Evolutionary conservation across 2,113 vertebrate genomes (phyloP), one percentile per base, ranked within the genome.

Genomic region (Festucalex cinctus): DNA sequence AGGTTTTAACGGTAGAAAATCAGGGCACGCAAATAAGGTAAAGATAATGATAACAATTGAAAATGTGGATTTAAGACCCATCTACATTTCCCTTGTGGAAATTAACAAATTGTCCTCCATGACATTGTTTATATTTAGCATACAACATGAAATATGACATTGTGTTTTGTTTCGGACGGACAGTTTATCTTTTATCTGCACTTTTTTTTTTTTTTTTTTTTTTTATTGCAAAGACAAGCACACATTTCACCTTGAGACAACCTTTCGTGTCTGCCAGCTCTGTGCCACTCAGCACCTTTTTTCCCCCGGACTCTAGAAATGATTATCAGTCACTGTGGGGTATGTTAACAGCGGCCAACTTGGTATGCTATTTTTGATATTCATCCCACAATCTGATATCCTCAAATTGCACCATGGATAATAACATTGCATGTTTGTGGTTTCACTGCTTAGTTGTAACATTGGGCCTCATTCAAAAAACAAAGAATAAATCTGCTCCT

Each of bases 171-270:
- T 66, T 20, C 70, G 49, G 70, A 53, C 39, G n/a, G 14, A 59
- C 26, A 57, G 57, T 9, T 81, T 65, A 48, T 71, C 60, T 61
- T 85, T 70, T 81, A 62, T 78, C 80, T 75, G 74, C 39, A 66
- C 66, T 49, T 62, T 13, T 13, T 39, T 39, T 9, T 39, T 39
- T 8, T 39, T 5, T 8, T 39, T 9, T 39, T 39, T 9, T 39
- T 66, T 61, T 62, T 80, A 69, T 80, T 86, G 85, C 80, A 82
- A 83, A 81, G 71, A 77, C 74, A 85, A 79, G 72, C 76, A 74
- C 70, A 85, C 85, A 77, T 87, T 90, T 89, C 85, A 90, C 89
- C 89, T 92, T 91, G 86, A 90, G 64, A 77, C 85, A 77, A 90
- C 86, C 86, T 88, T 86, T 81, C 77, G 86, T 75, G 79, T 75